phyloP scores from a whole-genome alignment of 2,797 vertebrate species.

The Chiloscyllium punctatum region DNA sequence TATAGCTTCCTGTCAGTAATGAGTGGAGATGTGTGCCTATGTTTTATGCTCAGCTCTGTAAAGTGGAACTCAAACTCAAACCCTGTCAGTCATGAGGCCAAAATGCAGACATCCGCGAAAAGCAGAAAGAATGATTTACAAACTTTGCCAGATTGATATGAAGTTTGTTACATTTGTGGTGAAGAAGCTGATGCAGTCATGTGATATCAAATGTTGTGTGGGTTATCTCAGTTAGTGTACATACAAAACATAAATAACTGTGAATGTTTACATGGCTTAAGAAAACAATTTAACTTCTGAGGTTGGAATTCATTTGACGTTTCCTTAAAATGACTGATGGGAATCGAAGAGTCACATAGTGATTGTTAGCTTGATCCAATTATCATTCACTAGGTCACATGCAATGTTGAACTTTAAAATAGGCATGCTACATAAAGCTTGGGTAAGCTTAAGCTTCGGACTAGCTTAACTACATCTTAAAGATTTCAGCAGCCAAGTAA shows the following conservation, averaged over 20 bases:
- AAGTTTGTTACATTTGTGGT: neutral
- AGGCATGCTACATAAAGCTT: neutral
- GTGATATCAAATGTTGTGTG: neutral
- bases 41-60: neutral
- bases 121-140: neutral
- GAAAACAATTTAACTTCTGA: neutral
- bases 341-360: conserved; percentile 13
- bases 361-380: neutral
- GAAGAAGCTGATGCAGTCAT: neutral
- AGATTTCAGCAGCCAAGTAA: neutral
- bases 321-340: neutral
- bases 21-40: neutral
- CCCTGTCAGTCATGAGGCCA: neutral
- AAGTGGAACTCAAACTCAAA: neutral
- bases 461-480: neutral
- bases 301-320: neutral
- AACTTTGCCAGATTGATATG: neutral
- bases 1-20: neutral
- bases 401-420: neutral
- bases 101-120: neutral
- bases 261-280: neutral
- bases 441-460: neutral
- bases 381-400: neutral
- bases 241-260: neutral
- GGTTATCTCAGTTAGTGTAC: neutral